These are phyloP conservation scores for Porites evermanni DNA, from an alignment of 92 coral and sea anemone genomes.

Conservation along the genomic window DNA sequence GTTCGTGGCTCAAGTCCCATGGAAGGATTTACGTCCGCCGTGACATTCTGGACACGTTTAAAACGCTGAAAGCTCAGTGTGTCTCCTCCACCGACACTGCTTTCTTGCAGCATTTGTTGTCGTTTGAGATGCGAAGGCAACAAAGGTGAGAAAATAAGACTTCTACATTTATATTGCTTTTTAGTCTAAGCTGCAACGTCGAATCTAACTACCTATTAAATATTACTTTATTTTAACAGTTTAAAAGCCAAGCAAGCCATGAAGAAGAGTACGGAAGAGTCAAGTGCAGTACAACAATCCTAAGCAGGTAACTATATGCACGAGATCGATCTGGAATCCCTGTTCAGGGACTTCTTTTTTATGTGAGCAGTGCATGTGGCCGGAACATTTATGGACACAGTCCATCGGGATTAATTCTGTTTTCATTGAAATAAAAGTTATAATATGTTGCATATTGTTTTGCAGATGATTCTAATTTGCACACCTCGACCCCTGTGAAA, in stretches of 20 bases:
- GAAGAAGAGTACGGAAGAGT: neutral
- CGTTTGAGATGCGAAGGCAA: conserved; percentile 1
- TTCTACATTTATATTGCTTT: neutral
- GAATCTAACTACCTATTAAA: neutral
- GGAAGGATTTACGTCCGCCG: neutral
- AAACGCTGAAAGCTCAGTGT: neutral
- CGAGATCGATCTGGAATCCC: neutral
- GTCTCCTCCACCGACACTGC: neutral
- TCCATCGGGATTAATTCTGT: neutral
- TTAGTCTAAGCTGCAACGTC: neutral
- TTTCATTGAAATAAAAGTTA: neutral
- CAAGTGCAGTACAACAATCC: neutral
- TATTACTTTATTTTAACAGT: neutral
- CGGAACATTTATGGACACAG: neutral
- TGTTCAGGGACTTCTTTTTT: too few species aligned
- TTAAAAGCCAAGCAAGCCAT: neutral
- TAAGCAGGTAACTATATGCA: neutral
- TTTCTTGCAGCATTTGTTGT: neutral
- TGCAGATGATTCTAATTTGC: neutral
- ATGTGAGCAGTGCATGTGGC: neutral
- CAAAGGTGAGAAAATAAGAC: neutral
- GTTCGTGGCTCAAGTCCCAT: neutral
- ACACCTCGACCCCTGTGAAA: conserved; percentile 5
- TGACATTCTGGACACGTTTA: conserved; percentile 1
- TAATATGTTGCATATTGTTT: neutral